Evolutionary conservation across 2,113 vertebrate species (phyloP), one percentile per base, ranked within the genome.

Genomic region (Charadrius vociferus): DNA sequence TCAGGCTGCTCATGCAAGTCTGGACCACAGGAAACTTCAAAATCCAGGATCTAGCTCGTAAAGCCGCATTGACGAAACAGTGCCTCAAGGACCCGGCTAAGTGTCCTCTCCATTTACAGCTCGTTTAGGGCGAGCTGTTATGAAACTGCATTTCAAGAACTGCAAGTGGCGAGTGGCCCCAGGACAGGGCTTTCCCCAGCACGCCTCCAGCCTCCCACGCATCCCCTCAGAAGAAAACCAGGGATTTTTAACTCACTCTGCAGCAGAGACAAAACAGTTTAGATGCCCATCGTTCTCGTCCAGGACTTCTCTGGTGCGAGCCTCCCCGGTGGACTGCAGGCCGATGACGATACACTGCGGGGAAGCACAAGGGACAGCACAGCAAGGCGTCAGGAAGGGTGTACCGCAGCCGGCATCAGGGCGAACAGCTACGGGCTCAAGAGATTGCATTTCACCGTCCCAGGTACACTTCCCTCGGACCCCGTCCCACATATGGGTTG

Each of bases 271-370:
- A 49, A 99, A 99, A 98, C 99, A 98, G 95, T 99, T 98, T 3
- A 99, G 98, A 23, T 98, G 99, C 2, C 99, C 99, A 2, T 99
- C 99, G 0, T 99, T 99, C 97, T 99, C 99, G 0, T 99, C 99
- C 89, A 99, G 97, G 70, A 99, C 99, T 75, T 99, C 99, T 68
- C 99, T 98, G 68, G 99, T 99, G 45, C 99, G 99, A 4, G 99
- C 99, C 97, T 99, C 99, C 3, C 99, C 99, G 0, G 99, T 99
- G 49, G 99, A 99, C 98, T 99, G 99, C 87, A 99, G 98, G 24
- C 99, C 99, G 1, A 99, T 99, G 71, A 99, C 99, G 4, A 99
- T 98, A 26, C 99, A 99, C 99, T 99, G 97, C 0, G 2, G 93
- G 78, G 58, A 61, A 8, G 81, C 29, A 55, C 9, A 1, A 18